These are phyloP conservation scores for Lethrus apterus DNA, from an alignment of 1,140 invertebrate species.

Conservation along the genomic window DNA sequence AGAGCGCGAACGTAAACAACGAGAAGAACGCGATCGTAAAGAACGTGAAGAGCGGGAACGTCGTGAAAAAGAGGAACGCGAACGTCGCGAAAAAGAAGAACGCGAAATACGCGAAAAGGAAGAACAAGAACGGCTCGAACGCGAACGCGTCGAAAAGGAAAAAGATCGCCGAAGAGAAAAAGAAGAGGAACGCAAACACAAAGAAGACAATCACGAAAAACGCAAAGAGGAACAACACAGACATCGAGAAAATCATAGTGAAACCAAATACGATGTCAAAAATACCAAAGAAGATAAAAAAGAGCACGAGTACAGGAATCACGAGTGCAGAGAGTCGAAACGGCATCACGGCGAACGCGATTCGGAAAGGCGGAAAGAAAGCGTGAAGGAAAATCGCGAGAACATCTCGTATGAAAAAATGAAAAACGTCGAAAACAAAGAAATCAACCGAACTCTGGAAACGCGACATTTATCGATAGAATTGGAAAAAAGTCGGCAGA, in stretches of 20 bases:
- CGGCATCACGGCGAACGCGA: conserved; percentile 29
- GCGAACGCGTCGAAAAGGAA: conserved; percentile 39
- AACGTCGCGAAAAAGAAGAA: conserved; percentile 32
- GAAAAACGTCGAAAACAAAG: conserved; percentile 30
- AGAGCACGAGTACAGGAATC: conserved; percentile 17
- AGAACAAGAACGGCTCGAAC: conserved; percentile 31
- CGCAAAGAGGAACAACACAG: conserved; percentile 26
- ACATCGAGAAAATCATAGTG: conserved; percentile 35
- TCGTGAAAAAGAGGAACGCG: conserved; percentile 17
- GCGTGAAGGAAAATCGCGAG: conserved; percentile 40
- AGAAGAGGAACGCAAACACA: conserved; percentile 27
- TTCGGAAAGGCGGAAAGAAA: conserved; percentile 34
- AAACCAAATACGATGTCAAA: conserved; percentile 28
- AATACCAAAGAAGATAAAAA: conserved; percentile 27
- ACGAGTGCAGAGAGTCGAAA: conserved; percentile 22
- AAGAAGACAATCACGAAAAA: conserved; percentile 39
- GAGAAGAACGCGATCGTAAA: conserved; percentile 23
- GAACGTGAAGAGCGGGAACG: conserved; percentile 22
- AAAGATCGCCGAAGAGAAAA: conserved; percentile 23
- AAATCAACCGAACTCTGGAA: conserved; percentile 29
- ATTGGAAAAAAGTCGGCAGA: conserved; percentile 26
- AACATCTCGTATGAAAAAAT: conserved; percentile 36
- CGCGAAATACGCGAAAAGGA: conserved; percentile 39
- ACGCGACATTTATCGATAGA: conserved; percentile 36
- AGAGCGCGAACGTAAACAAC: conserved; percentile 17